phyloP scores from a whole-genome alignment of 2,888 invertebrate genomes.

The Xestia ashworthii region DNA sequence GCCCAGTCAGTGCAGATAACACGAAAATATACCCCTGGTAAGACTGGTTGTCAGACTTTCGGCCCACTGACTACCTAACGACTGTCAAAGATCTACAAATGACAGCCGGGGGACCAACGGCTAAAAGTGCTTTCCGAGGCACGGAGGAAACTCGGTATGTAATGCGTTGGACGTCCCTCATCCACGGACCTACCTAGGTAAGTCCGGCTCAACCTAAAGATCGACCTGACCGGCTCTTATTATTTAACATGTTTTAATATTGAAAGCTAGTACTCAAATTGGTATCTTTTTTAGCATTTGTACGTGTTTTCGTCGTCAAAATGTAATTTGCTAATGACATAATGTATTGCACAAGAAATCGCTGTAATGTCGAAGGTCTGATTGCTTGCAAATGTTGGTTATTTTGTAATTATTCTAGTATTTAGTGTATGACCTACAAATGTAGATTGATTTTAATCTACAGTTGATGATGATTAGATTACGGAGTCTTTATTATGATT shows the following conservation, averaged over 20 bases:
- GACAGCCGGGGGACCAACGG: neutral
- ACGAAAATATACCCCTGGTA: neutral
- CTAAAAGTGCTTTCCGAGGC: neutral
- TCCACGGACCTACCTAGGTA: neutral
- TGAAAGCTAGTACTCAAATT: neutral
- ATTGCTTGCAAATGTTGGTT: slow-evolving; percentile 14
- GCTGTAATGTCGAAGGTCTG: neutral
- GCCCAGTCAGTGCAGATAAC: neutral
- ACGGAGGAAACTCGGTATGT: neutral
- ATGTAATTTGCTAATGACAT: slow-evolving; percentile 42
- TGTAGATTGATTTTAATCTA: slow-evolving; percentile 25
- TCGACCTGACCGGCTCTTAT: neutral
- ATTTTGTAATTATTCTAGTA: slow-evolving; percentile 42
- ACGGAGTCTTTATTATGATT: slow-evolving; percentile 4
- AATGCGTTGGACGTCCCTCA: neutral
- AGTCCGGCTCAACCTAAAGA: neutral
- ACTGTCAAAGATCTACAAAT: neutral
- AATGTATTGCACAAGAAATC: slow-evolving; percentile 30
- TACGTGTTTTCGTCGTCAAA: slow-evolving; percentile 32
- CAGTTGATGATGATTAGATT: slow-evolving; percentile 1
- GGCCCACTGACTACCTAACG: neutral
- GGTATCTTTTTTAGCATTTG: neutral
- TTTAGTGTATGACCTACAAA: slow-evolving; percentile 36
- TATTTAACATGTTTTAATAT: neutral
- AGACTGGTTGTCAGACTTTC: neutral